Conservation (phyloP, 2,797 vertebrate species). For the Notoglanidium macrostoma region DNA sequence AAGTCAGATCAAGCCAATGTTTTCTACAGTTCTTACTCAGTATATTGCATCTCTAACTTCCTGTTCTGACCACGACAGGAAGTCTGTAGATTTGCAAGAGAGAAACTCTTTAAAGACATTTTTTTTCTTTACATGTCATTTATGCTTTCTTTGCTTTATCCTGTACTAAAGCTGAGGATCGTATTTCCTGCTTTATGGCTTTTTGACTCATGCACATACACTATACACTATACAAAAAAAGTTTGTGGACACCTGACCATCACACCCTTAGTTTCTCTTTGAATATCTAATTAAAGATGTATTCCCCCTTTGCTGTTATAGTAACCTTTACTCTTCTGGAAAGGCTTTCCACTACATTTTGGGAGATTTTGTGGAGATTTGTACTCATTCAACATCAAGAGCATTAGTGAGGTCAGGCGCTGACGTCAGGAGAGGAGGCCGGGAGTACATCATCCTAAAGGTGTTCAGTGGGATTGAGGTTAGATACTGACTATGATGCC, state of each 20-base stretch:
- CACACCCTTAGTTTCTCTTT: background rate
- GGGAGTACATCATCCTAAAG: background rate
- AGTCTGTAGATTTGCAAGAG: background rate
- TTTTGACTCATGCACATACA: background rate
- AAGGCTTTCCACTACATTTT: background rate
- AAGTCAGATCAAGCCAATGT: background rate
- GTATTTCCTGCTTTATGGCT: background rate
- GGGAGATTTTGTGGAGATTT: background rate
- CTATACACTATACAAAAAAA: background rate
- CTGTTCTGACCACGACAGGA: conserved; percentile 1
- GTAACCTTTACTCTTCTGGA: background rate
- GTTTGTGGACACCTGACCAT: background rate
- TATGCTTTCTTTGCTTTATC: background rate
- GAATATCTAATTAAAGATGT: background rate
- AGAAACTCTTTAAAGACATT: background rate
- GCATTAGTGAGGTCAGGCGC: background rate
- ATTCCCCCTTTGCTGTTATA: background rate
- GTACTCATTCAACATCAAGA: background rate
- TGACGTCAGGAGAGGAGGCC: background rate
- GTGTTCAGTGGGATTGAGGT: background rate
- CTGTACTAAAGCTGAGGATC: background rate
- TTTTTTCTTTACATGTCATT: background rate
- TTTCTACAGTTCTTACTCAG: background rate
- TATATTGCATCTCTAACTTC: background rate
- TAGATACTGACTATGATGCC: background rate